These are phyloP conservation scores for Tenthredo notha DNA, from an alignment of 2,888 invertebrate genomes.

Conservation along the genomic window DNA sequence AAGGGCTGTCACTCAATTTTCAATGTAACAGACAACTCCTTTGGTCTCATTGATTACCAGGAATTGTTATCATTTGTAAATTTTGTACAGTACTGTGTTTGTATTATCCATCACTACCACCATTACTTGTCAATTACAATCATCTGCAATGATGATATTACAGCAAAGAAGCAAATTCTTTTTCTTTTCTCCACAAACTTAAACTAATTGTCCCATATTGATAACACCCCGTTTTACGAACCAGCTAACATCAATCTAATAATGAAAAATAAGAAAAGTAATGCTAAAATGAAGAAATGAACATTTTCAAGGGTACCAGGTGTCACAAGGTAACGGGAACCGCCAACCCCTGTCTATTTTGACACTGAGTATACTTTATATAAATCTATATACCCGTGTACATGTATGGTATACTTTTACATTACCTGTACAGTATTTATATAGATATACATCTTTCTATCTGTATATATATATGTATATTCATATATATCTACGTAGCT, in stretches of 20 bases:
- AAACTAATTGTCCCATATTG: neutral
- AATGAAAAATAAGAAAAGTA: neutral
- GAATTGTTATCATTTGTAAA: neutral
- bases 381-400: slow-evolving; percentile 47
- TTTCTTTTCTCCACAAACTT: neutral
- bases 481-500: neutral
- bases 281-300: neutral
- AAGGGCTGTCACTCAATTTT: neutral
- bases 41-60: neutral
- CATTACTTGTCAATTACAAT: neutral
- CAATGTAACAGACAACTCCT: neutral
- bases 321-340: neutral
- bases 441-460: slow-evolving; percentile 37
- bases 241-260: neutral
- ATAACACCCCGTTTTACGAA: neutral
- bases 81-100: neutral
- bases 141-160: neutral
- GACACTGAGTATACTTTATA: slow-evolving; percentile 48
- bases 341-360: slow-evolving; percentile 33
- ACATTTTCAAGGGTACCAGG: neutral
- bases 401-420: slow-evolving; percentile 44
- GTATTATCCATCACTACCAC: neutral
- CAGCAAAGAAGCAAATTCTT: neutral
- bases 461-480: slow-evolving; percentile 54
- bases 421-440: slow-evolving; percentile 35